Evolutionary conservation across 2,888 invertebrate species (phyloP), one percentile per base, ranked within the genome.

Genomic region (Amblyteles armatorius): DNA sequence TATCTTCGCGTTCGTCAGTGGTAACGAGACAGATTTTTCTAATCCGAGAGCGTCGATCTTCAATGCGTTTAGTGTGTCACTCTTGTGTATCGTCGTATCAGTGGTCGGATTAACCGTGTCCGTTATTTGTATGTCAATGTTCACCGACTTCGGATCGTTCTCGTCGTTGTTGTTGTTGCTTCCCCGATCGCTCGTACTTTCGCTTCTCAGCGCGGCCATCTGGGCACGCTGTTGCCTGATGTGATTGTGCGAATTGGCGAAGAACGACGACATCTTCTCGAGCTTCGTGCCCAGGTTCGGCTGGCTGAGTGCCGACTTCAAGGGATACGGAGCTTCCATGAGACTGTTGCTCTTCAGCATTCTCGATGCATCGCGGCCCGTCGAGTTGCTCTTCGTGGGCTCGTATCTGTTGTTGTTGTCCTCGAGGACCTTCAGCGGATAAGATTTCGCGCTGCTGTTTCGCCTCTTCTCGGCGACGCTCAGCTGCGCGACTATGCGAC

Each of bases 401-500:
- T 92, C 93, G 83, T 92, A 91, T 52, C 91, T 92, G 63, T 91
- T 90, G 60, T 89, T 89, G 81, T 94, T 95, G 73, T 95, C 95
- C 71, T 95, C 95, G n/a, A 95, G 87, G 0, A 94, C 94, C 87
- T 95, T 95, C 0, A 95, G 85, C 0, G 95, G 95, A 78, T 94
- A 94, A 0, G 91, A 90, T 60, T 91, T 91, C 9, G 83, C 83
- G 68, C 88, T 88, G 55, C 93, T 93, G 71, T 87, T 94, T 68
- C 94, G 94, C 5, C 94, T 92, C 67, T 94, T 93, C 85, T 95
- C 95, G 0, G 94, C 94, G 40, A 95, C 91, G 52, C 94, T 93
- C 65, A 96, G 90, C 93, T 96, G 97, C 40, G 97, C 96, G 0
- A 97, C 94, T 65, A 98, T 96, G 87, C 97, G 95, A 73, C 97